phyloP scores from a whole-genome alignment of 2,113 vertebrate species.

The Megalops atlanticus region DNA sequence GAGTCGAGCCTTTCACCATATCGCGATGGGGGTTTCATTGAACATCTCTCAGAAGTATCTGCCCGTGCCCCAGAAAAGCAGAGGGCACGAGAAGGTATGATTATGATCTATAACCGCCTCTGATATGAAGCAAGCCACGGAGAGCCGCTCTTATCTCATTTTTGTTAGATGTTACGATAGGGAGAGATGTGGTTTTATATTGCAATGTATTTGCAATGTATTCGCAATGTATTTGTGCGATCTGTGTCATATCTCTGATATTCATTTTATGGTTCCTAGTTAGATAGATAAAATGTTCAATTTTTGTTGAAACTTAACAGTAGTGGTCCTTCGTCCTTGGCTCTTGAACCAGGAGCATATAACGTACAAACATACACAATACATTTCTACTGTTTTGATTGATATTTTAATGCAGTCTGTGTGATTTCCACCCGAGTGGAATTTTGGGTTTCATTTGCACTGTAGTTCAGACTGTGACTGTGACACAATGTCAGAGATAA shows the following conservation, averaged over 20 bases:
- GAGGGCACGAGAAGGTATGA: not conserved
- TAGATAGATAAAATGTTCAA: not conserved
- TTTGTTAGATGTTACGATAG: not conserved
- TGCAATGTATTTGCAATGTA: no score
- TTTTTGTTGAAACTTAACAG: not conserved
- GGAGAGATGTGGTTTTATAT: not conserved
- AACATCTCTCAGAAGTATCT: not conserved
- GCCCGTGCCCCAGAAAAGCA: slow-evolving; percentile 24
- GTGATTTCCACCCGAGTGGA: no score
- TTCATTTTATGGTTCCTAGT: not conserved
- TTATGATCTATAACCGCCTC: not conserved
- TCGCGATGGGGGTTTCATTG: slow-evolving; percentile 9
- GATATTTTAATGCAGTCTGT: not conserved
- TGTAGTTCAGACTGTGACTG: no score
- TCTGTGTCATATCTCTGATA: no score
- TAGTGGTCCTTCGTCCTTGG: not conserved
- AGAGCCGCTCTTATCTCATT: not conserved
- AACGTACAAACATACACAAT: not conserved
- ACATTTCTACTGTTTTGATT: not conserved
- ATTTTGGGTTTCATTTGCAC: no score
- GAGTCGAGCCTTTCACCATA: not conserved
- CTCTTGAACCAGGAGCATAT: not conserved
- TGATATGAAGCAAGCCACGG: not conserved
- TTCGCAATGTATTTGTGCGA: no score
- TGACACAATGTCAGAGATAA: not conserved